Percentiles rank a stretch among this genome's conserved stretches.
Conservation (phyloP, 2,888 invertebrate species). For the Pyrocoelia pectoralis region DNA sequence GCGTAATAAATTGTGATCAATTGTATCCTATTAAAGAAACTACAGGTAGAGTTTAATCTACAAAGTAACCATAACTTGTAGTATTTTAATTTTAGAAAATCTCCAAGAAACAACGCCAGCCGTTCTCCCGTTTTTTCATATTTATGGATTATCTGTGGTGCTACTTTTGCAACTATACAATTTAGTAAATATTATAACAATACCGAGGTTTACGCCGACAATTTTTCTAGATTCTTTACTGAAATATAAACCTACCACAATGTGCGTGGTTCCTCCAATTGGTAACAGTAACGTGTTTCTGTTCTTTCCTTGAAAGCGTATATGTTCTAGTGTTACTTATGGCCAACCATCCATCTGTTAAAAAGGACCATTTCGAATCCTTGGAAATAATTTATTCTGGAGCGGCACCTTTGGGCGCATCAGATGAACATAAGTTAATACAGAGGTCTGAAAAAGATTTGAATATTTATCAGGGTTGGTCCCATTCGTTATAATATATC, state of each 20-base stretch:
- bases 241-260: conserved; percentile 68
- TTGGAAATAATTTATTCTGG: conserved; percentile 67
- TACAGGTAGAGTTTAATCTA: conserved; percentile 15
- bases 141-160: conserved; percentile 74
- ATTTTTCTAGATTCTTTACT: conserved; percentile 71
- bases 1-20: conserved; percentile 16
- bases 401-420: conserved; percentile 73
- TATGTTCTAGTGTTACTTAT: conserved; percentile 71
- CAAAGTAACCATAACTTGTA: neutral
- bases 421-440: conserved; percentile 65
- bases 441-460: conserved; percentile 57
- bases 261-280: conserved; percentile 83
- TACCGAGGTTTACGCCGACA: conserved; percentile 79
- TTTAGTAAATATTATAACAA: conserved; percentile 66
- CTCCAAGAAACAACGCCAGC: conserved; percentile 71
- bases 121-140: conserved; percentile 84
- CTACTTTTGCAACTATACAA: conserved; percentile 66
- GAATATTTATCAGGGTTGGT: conserved; percentile 54
- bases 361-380: conserved; percentile 64
- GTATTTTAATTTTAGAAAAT: conserved; percentile 50
- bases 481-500: neutral
- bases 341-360: conserved; percentile 68
- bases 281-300: conserved; percentile 56
- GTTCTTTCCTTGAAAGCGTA: too few relatives aligned
- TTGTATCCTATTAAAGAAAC: conserved; percentile 17